Evolutionary conservation across 1,140 invertebrate genomes (phyloP).

Genomic region (Potamilus streckersoni): DNA sequence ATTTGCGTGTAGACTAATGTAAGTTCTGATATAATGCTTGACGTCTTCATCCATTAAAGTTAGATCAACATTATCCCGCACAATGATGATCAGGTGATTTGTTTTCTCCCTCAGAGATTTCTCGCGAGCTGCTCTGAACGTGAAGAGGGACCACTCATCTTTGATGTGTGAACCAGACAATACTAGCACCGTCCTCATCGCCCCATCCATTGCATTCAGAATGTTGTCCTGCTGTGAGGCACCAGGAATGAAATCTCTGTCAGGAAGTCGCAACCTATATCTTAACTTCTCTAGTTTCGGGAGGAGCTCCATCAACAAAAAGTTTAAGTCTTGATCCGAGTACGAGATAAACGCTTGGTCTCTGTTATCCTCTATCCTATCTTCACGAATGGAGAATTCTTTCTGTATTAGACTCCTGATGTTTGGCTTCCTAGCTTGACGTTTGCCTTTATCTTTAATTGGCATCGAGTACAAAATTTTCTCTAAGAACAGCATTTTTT

Average conservation of each 20-base stretch:
- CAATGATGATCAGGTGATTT: conserved; percentile 40
- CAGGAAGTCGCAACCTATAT: conserved; percentile 37
- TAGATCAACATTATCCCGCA: conserved; percentile 17
- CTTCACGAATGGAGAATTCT: too few relatives aligned
- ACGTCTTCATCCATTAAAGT: conserved; percentile 37
- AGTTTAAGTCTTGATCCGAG: conserved; percentile 37
- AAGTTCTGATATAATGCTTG: conserved; percentile 34
- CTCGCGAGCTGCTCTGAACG: conserved; percentile 43
- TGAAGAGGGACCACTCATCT: conserved; percentile 51
- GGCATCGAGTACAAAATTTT: conserved; percentile 42
- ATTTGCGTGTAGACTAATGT: conserved; percentile 28
- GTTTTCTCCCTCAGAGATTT: conserved; percentile 38
- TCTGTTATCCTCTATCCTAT: too few relatives aligned
- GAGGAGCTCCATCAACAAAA: conserved; percentile 33
- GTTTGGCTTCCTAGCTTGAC: background rate
- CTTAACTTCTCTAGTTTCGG: conserved; percentile 31
- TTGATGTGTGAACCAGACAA: conserved; percentile 34
- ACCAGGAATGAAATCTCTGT: conserved; percentile 47
- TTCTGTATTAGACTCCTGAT: background rate
- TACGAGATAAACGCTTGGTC: conserved; percentile 41
- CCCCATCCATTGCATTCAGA: conserved; percentile 38
- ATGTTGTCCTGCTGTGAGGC: conserved; percentile 52
- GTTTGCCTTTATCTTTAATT: too few relatives aligned
- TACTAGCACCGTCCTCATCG: conserved; percentile 38
- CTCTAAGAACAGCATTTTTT: conserved; percentile 31